A percentile compares a stretch with the other conserved stretches of the same genome.
These are phyloP conservation scores for Chaenocephalus aceratus DNA, from an alignment of 2,113 vertebrate genomes.

Conservation along the genomic window DNA sequence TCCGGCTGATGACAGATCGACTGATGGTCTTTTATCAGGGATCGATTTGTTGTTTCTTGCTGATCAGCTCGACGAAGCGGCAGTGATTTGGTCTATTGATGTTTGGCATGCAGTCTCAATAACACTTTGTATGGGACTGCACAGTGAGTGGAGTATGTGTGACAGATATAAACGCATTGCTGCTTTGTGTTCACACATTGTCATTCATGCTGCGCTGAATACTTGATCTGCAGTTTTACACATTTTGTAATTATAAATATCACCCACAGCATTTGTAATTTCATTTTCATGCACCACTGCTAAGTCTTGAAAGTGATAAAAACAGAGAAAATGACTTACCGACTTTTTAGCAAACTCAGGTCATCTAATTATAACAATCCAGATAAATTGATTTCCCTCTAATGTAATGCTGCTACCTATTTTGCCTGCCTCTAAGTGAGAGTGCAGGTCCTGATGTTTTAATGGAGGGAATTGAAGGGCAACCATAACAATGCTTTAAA, in stretches of 20 bases:
- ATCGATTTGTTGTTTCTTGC: slow-evolving; percentile 63
- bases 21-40: slow-evolving; percentile 58
- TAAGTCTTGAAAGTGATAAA: slow-evolving; percentile 42
- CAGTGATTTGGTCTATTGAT: slow-evolving; percentile 36
- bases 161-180: neutral
- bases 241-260: slow-evolving; percentile 26
- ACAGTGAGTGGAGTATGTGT: neutral
- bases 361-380: slow-evolving; percentile 51
- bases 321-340: slow-evolving; percentile 39
- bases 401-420: slow-evolving; percentile 43
- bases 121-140: slow-evolving; percentile 16
- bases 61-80: slow-evolving; percentile 30
- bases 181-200: neutral
- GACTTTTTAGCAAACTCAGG: slow-evolving; percentile 57
- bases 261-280: slow-evolving; percentile 27
- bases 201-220: neutral
- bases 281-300: slow-evolving; percentile 1
- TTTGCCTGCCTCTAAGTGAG: slow-evolving; percentile 39
- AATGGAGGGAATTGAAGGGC: slow-evolving; percentile 36
- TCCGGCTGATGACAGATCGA: slow-evolving; percentile 45
- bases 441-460: slow-evolving; percentile 19
- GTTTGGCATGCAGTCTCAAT: slow-evolving; percentile 10
- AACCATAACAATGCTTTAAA: slow-evolving; percentile 35
- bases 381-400: slow-evolving; percentile 59
- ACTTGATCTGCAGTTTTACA: neutral